These are phyloP conservation scores for Lithobius niger DNA, from an alignment of 1,140 invertebrate genomes.

Conservation along the genomic window DNA sequence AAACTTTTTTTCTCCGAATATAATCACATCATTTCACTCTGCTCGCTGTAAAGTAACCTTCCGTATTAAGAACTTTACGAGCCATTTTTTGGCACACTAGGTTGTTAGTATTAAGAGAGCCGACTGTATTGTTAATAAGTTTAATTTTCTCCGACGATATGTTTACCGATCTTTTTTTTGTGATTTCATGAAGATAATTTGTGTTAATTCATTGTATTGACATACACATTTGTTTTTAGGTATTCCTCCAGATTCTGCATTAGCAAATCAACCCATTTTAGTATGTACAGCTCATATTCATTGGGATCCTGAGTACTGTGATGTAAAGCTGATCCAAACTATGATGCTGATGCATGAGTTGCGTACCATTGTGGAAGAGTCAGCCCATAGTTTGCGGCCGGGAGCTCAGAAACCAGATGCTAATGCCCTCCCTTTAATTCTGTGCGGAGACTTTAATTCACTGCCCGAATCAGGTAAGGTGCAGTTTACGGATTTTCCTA, in stretches of 20 bases:
- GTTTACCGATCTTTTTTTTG: background rate
- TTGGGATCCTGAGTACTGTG: conserved; percentile 99
- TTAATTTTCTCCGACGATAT: background rate
- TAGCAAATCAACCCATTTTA: conserved; percentile 69
- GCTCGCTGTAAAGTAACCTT: too few relatives aligned
- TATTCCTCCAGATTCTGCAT: conserved; percentile 52
- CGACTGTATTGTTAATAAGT: too few relatives aligned
- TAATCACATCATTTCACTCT: too few relatives aligned
- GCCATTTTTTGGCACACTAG: too few relatives aligned
- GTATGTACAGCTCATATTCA: conserved; percentile 98
- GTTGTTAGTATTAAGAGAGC: too few relatives aligned
- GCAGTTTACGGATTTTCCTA: background rate
- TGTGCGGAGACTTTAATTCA: conserved; percentile 98
- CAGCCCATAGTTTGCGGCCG: conserved; percentile 40
- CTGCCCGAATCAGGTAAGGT: conserved; percentile 84
- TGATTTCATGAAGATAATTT: conserved; percentile 4
- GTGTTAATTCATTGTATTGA: background rate
- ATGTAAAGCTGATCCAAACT: conserved; percentile 99
- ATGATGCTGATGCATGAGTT: conserved; percentile 97
- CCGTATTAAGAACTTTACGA: too few relatives aligned
- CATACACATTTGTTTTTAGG: too few relatives aligned
- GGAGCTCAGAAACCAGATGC: conserved; percentile 46
- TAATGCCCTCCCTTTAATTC: conserved; percentile 76
- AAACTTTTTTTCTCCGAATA: too few relatives aligned
- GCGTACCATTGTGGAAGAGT: conserved; percentile 60